Base-by-base conservation (phyloP, 2,797 vertebrate species). In the Miichthys miiuy region DNA sequence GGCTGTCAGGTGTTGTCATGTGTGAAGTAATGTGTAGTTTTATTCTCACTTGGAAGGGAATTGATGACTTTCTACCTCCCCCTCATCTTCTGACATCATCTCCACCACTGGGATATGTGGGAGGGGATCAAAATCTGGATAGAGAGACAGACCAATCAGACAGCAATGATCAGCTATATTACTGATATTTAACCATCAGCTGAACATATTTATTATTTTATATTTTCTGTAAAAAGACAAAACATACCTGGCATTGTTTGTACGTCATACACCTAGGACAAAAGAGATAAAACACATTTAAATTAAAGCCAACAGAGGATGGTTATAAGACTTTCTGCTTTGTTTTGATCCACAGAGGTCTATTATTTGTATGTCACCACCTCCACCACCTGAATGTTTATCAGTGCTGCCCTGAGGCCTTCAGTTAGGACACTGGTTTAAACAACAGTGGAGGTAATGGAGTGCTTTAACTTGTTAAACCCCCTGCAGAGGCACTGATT, bases 21-120 rank as follows among this genome's bases (percentile, higher is more conserved):
- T 21, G 48, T 58, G 38, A 3, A 12, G 47, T n/a, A n/a, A 30
- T 34, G 50, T 2, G 38, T 1, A 38, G 44, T 10, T 34, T 66
- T 41, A 1, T 2, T 71, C 92, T 91, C 73, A 96, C 95, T 90
- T 94, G 1, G 93, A 89, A 54, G 87, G 82, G 69, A 92, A 91
- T 5, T 75, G 79, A 34, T 44, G 1, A 23, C 1, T 23, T 2
- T 81, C 81, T 0, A 4, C 41, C 51, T 92, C 92, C 2, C 0
- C 66, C 72, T 95, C 94, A 0, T 93, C 93, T 0, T 96, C 95
- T 18, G 95, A 94, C n/a, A 87, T 21, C 80, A 95, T 88, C 85
- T 96, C 95, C 84, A 95, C 93, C 80, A 96, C 94, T 0, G 95
- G 93, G 81, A 95, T 93, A 75, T 95, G 91, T 27, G 95, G 94